Base-by-base conservation (phyloP, 2,888 invertebrate genomes). In the Chorisops tibialis region DNA sequence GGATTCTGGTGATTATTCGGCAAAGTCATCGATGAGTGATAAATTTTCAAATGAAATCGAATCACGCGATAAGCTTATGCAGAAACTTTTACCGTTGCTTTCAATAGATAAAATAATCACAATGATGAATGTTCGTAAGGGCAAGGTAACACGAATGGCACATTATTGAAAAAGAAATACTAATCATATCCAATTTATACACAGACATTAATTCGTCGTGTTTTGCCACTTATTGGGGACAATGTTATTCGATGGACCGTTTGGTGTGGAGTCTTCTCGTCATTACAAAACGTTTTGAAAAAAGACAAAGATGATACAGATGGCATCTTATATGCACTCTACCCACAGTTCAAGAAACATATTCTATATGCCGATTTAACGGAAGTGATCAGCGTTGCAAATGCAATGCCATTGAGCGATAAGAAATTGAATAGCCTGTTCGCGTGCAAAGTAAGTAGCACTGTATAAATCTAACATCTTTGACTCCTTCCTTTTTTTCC, bases 61-160 rank as follows among this genome's bases (percentile, higher is more conserved):
- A 69, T 70, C 74, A 16, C 73, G 70, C 51, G 71, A 83, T 5
- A 85, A 84, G 35, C 79, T 91, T 43, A 79, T 90, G 21, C 82
- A 81, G 64, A 86, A 84, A 65, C 82, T 91, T 70, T 81, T 87
- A 65, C 79, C 81, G 1, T 84, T 87, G 0, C 73, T 89, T 22
- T 74, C 87, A 30, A 83, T 85, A 64, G 91, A 91, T 58, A 84
- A 90, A 69, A 79, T 92, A 63, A 78, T 84, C 22, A 85, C 86
- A 70, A 86, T 91, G 80, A 79, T 93, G 72, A 84, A 84, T 67
- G 88, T 93, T 48, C 83, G 91, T 68, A 93, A 93, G 74, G 93
- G 93, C 70, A 87, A 89, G 83, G 91, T 91, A 75, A 16, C 1
- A n/a, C n/a, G n/a, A n/a, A n/a, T n/a, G n/a, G n/a, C n/a, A n/a